Base-by-base conservation (phyloP, 2,888 invertebrate genomes). In the Apotomis capreana region DNA sequence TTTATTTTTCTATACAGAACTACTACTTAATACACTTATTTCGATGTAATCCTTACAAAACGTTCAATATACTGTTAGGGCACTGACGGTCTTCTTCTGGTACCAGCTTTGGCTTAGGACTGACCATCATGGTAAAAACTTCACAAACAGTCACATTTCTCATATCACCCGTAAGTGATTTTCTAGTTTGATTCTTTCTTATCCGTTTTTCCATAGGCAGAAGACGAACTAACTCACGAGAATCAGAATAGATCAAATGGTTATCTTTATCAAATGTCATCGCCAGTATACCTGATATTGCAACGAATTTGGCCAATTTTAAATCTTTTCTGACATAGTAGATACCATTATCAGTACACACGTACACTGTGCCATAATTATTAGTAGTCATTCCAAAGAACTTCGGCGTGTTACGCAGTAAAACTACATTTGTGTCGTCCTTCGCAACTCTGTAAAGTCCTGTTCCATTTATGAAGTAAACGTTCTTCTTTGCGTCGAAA, bases 271-370 rank as follows among this genome's bases (percentile, higher is more conserved):
- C 92, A 73, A 92, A 92, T 0, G 89, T 80, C 59, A 92, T 76
- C 3, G 89, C 89, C 5, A 90, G 65, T 0, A 90, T 87, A 0
- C 90, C 89, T 59, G 84, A 85, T 0, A 90, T 73, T 46, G 78
- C 84, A 0, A 88, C 77, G 0, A 89, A 74, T 71, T 81, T 85
- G 63, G 84, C 89, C 1, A 89, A 84, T 75, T 87, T 89, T 67
- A 78, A 81, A n/a, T 88, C 79, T 76, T 84, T 87, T 51, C 83
- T 86, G 3, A 91, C 78, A 0, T 87, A 80, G 58, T 83, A 91
- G 61, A 92, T 87, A 0, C 89, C 91, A 26, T 89, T 88, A 75
- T 92, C 91, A 76, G 86, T 87, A 68, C 89, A 89, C 0, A 89
- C 80, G 69, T 89, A 82, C 0, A 91, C 84, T 3, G 80, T 75